phyloP scores from a whole-genome alignment of 2,797 vertebrate genomes.

The Pantherophis alleghaniensis region DNA sequence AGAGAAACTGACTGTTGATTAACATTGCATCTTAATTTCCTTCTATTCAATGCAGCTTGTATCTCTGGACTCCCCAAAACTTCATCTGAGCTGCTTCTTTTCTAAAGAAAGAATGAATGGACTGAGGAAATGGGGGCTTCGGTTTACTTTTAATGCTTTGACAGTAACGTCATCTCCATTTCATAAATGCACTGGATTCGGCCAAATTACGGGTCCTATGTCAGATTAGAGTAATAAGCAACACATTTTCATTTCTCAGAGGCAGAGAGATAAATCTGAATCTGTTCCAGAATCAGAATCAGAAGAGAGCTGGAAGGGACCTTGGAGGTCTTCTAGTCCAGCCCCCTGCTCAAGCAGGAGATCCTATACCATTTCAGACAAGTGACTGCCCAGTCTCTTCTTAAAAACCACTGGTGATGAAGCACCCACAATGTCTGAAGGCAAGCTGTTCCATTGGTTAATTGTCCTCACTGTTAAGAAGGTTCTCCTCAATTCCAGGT shows the following conservation, averaged over 20 bases:
- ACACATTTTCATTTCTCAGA: not conserved
- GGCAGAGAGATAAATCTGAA: not conserved
- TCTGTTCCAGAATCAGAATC: not conserved
- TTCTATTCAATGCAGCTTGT: conserved; percentile 39
- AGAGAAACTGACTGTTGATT: not conserved
- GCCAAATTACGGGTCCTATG: not conserved
- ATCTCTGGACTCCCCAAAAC: conserved; percentile 45
- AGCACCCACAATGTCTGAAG: too few relatives aligned
- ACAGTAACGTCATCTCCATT: not conserved
- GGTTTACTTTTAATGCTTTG: conserved; percentile 43
- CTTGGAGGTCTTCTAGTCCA: too few relatives aligned
- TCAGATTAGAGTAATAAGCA: not conserved
- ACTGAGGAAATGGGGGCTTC: conserved; percentile 20
- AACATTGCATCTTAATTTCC: not conserved
- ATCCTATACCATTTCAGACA: too few relatives aligned
- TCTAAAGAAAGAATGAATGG: conserved; percentile 32
- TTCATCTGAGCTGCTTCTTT: conserved; percentile 39
- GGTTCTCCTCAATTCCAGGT: too few relatives aligned
- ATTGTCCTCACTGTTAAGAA: too few relatives aligned
- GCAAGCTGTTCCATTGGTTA: too few relatives aligned
- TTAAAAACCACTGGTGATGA: too few relatives aligned
- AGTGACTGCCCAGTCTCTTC: too few relatives aligned
- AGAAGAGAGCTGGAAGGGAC: too few relatives aligned
- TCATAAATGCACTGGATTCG: not conserved
- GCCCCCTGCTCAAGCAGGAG: too few relatives aligned